phyloP scores from a whole-genome alignment of 2,888 invertebrate species.

The Polia nebulosa region DNA sequence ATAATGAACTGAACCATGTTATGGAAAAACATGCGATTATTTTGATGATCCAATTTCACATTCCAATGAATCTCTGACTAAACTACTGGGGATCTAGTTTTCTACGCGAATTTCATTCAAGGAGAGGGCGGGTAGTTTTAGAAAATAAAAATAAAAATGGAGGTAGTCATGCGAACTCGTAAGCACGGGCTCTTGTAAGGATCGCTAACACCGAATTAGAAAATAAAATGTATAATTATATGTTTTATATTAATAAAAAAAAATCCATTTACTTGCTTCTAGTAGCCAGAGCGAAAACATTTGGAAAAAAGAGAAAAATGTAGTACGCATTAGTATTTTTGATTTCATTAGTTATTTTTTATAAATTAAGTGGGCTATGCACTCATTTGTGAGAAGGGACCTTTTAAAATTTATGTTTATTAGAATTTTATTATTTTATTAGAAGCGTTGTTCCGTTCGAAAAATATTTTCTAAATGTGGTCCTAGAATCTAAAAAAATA shows the following conservation, averaged over 20 bases:
- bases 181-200: constrained; percentile 79
- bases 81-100: constrained; percentile 84
- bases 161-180: constrained; percentile 81
- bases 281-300: constrained; percentile 91
- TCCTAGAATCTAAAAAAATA: constrained; percentile 32
- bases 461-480: constrained; percentile 12
- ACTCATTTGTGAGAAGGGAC: constrained; percentile 38
- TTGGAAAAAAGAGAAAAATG: constrained; percentile 78
- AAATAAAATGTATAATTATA: constrained; percentile 54
- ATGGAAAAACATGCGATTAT: constrained; percentile 52
- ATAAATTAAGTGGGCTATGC: constrained; percentile 53
- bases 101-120: constrained; percentile 86
- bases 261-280: constrained; percentile 89
- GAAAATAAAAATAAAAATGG: constrained; percentile 68
- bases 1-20: constrained; percentile 42
- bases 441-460: constrained; percentile 53
- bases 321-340: constrained; percentile 78
- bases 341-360: constrained; percentile 62
- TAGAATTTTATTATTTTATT: constrained; percentile 6
- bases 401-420: constrained; percentile 30
- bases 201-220: constrained; percentile 83
- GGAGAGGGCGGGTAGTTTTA: constrained; percentile 72
- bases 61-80: constrained; percentile 89
- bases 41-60: constrained; percentile 64
- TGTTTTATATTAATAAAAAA: constrained; percentile 68